Conservation (phyloP, 2,113 vertebrate genomes). For the Sorex fumeus region DNA sequence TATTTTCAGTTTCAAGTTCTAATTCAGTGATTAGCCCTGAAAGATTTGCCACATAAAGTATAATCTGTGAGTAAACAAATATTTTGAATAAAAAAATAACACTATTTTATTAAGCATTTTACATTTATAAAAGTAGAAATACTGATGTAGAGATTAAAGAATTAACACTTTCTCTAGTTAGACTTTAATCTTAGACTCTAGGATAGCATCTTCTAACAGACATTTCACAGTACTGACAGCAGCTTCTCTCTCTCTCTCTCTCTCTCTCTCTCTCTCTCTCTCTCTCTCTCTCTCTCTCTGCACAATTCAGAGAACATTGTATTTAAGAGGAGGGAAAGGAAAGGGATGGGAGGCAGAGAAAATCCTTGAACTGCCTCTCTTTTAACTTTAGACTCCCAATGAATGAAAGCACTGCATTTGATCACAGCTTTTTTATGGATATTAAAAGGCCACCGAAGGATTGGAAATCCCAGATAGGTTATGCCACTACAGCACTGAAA, state of each 20-base stretch:
- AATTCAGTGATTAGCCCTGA: slow-evolving; percentile 83
- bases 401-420: slow-evolving; percentile 66
- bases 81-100: slow-evolving; percentile 71
- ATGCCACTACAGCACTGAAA: slow-evolving; percentile 2
- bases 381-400: slow-evolving; percentile 32
- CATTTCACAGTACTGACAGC: not conserved
- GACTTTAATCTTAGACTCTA: slow-evolving; percentile 12
- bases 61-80: slow-evolving; percentile 80
- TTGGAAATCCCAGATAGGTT: not conserved
- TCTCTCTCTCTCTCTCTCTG: too few species aligned
- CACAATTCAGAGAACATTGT: too few species aligned
- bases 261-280: too few species aligned
- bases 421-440: not conserved
- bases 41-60: slow-evolving; percentile 81
- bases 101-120: slow-evolving; percentile 63
- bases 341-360: too few species aligned
- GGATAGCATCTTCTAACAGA: slow-evolving; percentile 60
- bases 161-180: slow-evolving; percentile 58
- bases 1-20: slow-evolving; percentile 85
- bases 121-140: slow-evolving; percentile 60
- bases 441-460: not conserved
- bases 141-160: slow-evolving; percentile 28
- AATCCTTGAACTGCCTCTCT: not conserved
- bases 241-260: too few species aligned
- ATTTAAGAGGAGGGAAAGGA: too few species aligned